Conservation (phyloP, 2,797 vertebrate species). For the Catostomus latipinnis region DNA sequence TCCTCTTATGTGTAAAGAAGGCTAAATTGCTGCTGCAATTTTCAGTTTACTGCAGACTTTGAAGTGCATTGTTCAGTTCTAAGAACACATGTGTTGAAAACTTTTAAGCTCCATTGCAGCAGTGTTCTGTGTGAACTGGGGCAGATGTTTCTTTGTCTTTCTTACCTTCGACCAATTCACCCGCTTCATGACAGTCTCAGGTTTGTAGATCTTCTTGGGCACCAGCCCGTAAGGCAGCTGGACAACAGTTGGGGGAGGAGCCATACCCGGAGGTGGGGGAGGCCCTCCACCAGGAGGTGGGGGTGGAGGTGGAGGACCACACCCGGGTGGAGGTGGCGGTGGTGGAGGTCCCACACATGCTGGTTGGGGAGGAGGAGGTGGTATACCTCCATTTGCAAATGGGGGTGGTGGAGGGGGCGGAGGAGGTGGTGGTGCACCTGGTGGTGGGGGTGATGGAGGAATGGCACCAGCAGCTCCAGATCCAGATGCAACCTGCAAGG, state of each 20-base stretch:
- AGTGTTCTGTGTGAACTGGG: neutral
- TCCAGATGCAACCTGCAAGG: slow-evolving; percentile 65
- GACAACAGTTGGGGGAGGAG: slow-evolving; percentile 67
- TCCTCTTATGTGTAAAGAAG: neutral
- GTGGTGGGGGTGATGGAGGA: slow-evolving; percentile 60
- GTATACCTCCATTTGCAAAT: slow-evolving; percentile 61
- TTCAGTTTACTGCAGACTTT: slow-evolving; percentile 23
- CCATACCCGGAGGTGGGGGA: slow-evolving; percentile 76
- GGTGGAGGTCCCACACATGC: slow-evolving; percentile 72
- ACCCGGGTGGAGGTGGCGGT: slow-evolving; percentile 76
- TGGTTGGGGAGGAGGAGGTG: slow-evolving; percentile 68
- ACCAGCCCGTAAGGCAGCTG: slow-evolving; percentile 91
- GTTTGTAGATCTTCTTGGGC: slow-evolving; percentile 89
- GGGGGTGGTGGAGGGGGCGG: slow-evolving; percentile 80
- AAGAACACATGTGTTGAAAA: neutral
- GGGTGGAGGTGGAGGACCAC: slow-evolving; percentile 79
- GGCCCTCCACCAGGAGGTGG: slow-evolving; percentile 79
- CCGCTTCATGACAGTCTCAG: slow-evolving; percentile 91
- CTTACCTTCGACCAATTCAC: slow-evolving; percentile 97
- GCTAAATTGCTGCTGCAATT: slow-evolving; percentile 21
- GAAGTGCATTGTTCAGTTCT: neutral
- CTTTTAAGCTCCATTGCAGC: neutral
- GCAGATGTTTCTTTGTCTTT: neutral
- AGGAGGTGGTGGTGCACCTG: slow-evolving; percentile 71
- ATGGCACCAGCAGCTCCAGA: slow-evolving; percentile 58